Evolutionary conservation across 2,797 vertebrate genomes (phyloP).

Genomic region (Muscicapa striata): DNA sequence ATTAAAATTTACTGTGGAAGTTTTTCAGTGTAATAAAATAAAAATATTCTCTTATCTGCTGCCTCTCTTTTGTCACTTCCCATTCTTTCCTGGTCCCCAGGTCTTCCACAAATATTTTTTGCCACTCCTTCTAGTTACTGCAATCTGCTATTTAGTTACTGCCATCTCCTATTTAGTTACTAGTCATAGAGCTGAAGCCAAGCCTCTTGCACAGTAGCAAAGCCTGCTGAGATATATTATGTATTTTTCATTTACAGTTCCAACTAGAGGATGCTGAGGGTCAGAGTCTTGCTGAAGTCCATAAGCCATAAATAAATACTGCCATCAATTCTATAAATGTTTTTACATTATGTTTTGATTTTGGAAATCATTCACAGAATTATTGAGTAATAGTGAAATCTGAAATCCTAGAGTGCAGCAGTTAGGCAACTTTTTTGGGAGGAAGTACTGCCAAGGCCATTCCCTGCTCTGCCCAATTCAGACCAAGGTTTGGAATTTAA

Average conservation of each 20-base stretch:
- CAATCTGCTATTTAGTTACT: not conserved
- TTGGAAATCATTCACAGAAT: not conserved
- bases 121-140: not conserved
- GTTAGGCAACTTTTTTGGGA: not conserved
- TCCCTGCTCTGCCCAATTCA: not conserved
- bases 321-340: not conserved
- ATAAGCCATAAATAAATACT: not conserved
- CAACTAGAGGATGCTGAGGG: not conserved
- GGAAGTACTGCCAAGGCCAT: not conserved
- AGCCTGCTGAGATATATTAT: not conserved
- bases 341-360: not conserved
- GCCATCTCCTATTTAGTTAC: not conserved
- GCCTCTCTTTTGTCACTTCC: not conserved
- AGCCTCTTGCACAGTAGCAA: not conserved
- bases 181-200: not conserved
- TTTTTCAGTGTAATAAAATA: not conserved
- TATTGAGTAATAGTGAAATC: not conserved
- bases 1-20: not conserved
- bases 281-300: not conserved
- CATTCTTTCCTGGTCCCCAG: not conserved
- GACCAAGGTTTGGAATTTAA: not conserved
- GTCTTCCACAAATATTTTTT: not conserved
- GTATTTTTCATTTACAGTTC: not conserved
- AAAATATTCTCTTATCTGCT: not conserved
- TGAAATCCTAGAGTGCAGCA: not conserved